These are phyloP conservation scores for Serinus canaria DNA, from an alignment of 2,113 vertebrate genomes.

Conservation along the genomic window DNA sequence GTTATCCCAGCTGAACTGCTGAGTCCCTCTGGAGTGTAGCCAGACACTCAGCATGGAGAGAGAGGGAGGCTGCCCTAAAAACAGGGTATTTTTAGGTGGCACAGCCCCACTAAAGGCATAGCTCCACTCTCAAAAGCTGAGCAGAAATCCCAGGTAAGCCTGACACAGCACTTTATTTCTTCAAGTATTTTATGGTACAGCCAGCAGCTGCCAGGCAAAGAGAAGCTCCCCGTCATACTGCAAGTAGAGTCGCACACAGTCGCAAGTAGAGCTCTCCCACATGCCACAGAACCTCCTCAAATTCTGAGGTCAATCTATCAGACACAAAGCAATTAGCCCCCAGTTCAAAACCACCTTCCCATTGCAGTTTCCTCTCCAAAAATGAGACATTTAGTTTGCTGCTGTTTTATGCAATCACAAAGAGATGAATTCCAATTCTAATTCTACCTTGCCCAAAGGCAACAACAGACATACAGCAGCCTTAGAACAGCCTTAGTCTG, in stretches of 20 bases:
- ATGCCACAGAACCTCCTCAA: neutral
- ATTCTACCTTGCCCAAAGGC: neutral
- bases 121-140: neutral
- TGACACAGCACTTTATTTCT: neutral
- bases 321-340: neutral
- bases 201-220: neutral
- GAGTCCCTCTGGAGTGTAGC: neutral
- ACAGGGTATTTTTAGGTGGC: neutral
- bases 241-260: rapidly evolving
- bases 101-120: neutral
- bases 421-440: neutral
- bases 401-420: neutral
- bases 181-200: neutral
- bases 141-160: neutral
- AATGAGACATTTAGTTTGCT: neutral
- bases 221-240: neutral
- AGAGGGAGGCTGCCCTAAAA: neutral
- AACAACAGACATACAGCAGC: neutral
- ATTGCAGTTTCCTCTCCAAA: neutral
- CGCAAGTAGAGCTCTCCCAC: too few species aligned
- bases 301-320: neutral
- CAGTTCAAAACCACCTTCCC: neutral
- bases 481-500: neutral
- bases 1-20: neutral
- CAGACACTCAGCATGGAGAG: neutral